These are phyloP conservation scores for Lypha dubia DNA, from an alignment of 2,888 invertebrate genomes.

Conservation along the genomic window DNA sequence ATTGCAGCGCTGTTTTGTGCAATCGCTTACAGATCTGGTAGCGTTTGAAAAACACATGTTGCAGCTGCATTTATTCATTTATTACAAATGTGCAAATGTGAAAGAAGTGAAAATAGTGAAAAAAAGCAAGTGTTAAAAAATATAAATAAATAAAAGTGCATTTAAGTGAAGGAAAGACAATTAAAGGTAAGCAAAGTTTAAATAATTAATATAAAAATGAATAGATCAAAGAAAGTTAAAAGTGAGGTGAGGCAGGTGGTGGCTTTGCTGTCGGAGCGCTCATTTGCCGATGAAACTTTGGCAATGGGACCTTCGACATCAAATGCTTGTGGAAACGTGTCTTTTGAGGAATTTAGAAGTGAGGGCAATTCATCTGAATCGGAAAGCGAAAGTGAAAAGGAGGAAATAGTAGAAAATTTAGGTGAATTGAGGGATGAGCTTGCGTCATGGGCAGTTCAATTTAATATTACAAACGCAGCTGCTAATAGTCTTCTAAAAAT, in stretches of 20 bases:
- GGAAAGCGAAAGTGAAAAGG: conserved; percentile 15
- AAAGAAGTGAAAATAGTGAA: conserved; percentile 14
- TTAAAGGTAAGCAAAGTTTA: conserved; percentile 5
- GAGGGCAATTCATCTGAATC: conserved; percentile 23
- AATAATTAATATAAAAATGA: conserved; percentile 16
- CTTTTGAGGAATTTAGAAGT: conserved; percentile 19
- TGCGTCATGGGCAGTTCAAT: conserved; percentile 16
- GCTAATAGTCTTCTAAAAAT: conserved; percentile 4
- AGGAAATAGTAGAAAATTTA: conserved; percentile 16
- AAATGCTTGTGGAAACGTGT: conserved; percentile 26
- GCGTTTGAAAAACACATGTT: conserved; percentile 19
- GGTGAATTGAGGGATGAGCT: conserved; percentile 22
- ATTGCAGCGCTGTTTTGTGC: conserved; percentile 30
- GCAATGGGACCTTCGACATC: conserved; percentile 25
- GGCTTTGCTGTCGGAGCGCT: conserved; percentile 14
- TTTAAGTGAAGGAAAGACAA: conserved; percentile 15
- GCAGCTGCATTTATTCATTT: conserved; percentile 16
- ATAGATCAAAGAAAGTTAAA: conserved; percentile 13
- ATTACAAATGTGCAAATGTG: conserved; percentile 8
- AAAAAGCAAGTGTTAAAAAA: conserved; percentile 24
- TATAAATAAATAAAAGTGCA: conserved; percentile 16
- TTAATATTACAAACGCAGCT: conserved; percentile 16
- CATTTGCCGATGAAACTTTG: conserved; percentile 24
- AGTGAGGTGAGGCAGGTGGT: conserved; percentile 8
- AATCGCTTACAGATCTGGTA: conserved; percentile 34